Conservation (phyloP, 2,113 vertebrate species). For the Strix aluco region DNA sequence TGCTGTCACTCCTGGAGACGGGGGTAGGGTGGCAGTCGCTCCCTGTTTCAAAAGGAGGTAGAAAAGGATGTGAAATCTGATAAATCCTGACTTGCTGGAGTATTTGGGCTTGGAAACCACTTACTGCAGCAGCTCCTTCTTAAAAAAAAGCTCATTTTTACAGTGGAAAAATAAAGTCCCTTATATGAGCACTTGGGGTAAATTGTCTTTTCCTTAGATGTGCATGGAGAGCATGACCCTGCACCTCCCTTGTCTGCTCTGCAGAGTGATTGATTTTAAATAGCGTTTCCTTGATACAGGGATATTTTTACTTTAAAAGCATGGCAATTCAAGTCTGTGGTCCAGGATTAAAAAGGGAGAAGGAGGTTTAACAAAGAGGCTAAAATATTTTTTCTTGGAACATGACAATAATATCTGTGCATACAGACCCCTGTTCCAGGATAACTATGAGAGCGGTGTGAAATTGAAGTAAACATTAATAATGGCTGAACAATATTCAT, state of each 20-base stretch:
- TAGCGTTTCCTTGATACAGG: background rate
- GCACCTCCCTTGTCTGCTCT: background rate
- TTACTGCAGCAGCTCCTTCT: background rate
- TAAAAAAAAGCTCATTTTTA: background rate
- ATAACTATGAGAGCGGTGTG: background rate
- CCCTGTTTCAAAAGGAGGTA: background rate
- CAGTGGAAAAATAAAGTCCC: background rate
- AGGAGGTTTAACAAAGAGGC: background rate
- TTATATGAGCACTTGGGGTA: background rate
- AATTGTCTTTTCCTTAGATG: background rate
- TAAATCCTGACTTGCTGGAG: background rate
- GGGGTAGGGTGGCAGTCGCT: fast-evolving
- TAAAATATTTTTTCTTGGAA: background rate
- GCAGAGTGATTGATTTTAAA: background rate
- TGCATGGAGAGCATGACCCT: background rate
- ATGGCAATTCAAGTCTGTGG: fast-evolving
- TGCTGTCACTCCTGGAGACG: background rate
- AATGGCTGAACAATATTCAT: background rate
- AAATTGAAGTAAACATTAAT: background rate
- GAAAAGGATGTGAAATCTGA: background rate
- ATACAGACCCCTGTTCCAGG: background rate
- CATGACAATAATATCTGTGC: fast-evolving
- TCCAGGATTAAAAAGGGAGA: background rate
- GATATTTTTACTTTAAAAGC: background rate
- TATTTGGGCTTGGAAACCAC: background rate